Base-by-base conservation (phyloP, 1,140 invertebrate genomes). In the Aphaenogaster rudis region DNA sequence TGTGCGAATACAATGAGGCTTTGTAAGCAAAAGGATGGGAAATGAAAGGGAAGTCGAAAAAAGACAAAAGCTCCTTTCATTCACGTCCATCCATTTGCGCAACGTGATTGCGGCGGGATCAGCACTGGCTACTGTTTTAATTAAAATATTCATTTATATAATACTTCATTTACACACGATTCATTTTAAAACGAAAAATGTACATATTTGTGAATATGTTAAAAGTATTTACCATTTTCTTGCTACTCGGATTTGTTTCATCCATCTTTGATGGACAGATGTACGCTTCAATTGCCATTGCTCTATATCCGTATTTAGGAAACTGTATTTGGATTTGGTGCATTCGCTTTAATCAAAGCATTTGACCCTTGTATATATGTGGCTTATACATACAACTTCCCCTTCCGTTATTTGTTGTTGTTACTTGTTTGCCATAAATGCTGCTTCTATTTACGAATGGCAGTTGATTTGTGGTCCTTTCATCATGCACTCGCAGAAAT, bases 301-400 rank as follows among this genome's bases (percentile, higher is more conserved):
- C 67, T 39, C 28, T 39, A 50, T 61, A 74, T 63, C 7, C 28
- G 61, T n/a, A 86, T 90, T 91, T 67, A 64, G 63, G 74, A 84
- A 76, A 87, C 50, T 59, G 28, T 89, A 69, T 86, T 76, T 81
- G 76, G 59, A 81, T 76, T 87, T 52, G 69, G 52, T 86, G 89
- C 86, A 82, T 78, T 88, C 80, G 85, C 81, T 90, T 90, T 90
- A 90, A 90, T 91, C 89, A 91, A 79, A 90, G 77, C 66, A 36
- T 6, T 39, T 45, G 50, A 48, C 17, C 11, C 54, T 33, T 54
- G 50, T 28, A 48, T 28, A 48, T 28, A 9, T 1, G 17, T 33
- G 28, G 17, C 21, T 78, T 74, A 57, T 21, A 17, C 28, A 13
- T 39, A 8, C 28, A 48, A 52, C 36, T 82, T 82, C 39, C 52